A percentile compares a stretch with the other conserved stretches of the same genome.
Conservation (phyloP, 2,113 vertebrate species). For the Sceloporus tristichus region DNA sequence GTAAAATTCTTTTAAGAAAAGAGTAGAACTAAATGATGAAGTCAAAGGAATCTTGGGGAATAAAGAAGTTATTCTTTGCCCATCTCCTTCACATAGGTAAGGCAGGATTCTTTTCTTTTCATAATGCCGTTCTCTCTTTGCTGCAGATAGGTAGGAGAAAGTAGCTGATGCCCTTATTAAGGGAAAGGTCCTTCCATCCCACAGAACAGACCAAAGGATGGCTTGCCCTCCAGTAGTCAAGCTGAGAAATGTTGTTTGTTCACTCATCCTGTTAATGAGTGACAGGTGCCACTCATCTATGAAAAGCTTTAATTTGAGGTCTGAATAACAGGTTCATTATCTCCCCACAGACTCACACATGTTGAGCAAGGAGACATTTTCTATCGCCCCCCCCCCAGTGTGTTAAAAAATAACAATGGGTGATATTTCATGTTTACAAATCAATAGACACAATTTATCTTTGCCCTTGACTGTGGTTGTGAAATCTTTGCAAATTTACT, state of each 20-base stretch:
- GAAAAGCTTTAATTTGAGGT: neutral
- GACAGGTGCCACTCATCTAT: constrained; percentile 12
- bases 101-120: neutral
- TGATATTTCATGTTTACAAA: rapidly evolving
- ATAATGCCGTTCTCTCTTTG: neutral
- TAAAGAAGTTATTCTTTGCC: neutral
- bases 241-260: constrained; percentile 18
- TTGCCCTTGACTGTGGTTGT: neutral
- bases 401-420: neutral
- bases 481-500: neutral
- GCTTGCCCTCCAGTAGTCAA: neutral
- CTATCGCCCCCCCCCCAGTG: neutral
- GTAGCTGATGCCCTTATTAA: neutral
- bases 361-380: neutral
- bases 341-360: neutral
- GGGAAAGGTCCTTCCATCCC: neutral
- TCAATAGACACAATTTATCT: too few species aligned
- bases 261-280: constrained; percentile 2
- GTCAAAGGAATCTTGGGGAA: constrained; percentile 16
- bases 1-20: neutral
- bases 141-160: neutral
- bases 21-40: neutral
- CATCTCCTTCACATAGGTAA: neutral
- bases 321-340: neutral
- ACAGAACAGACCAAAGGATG: neutral